Percentiles rank a stretch among this genome's conserved stretches.
Conservation (phyloP, 2,113 vertebrate genomes). For the Paramisgurnus dabryanus region DNA sequence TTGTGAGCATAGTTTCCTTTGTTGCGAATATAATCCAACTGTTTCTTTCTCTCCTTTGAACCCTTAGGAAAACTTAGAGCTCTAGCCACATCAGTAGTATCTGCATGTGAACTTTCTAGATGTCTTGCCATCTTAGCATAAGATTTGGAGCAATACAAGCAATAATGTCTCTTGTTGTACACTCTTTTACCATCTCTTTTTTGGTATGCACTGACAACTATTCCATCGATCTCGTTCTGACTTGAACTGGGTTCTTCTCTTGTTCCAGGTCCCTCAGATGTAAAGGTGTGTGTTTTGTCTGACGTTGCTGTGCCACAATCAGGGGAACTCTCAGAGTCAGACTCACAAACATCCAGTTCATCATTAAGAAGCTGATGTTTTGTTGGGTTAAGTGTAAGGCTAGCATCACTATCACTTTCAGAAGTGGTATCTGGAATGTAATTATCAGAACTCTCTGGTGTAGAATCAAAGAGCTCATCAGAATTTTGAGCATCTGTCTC, state of each 20-base stretch:
- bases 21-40: slow-evolving; percentile 48
- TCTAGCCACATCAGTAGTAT: slow-evolving; percentile 45
- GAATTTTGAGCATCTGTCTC: slow-evolving; percentile 10
- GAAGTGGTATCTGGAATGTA: slow-evolving; percentile 28
- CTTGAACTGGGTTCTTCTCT: slow-evolving; percentile 43
- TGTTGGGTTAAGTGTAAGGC: slow-evolving; percentile 1
- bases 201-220: slow-evolving; percentile 40
- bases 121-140: slow-evolving; percentile 50
- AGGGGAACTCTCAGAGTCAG: not conserved
- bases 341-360: not conserved
- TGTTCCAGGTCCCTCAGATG: not conserved
- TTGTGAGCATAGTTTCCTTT: slow-evolving; percentile 57
- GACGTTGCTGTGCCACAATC: not conserved
- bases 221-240: slow-evolving; percentile 5
- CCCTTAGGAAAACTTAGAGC: slow-evolving; percentile 51
- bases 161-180: slow-evolving; percentile 42
- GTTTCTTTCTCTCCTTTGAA: slow-evolving; percentile 51
- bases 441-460: slow-evolving; percentile 21
- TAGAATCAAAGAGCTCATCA: slow-evolving; percentile 25
- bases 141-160: slow-evolving; percentile 31
- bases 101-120: slow-evolving; percentile 33
- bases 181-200: slow-evolving; percentile 48
- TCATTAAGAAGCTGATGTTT: slow-evolving; percentile 2
- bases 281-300: not conserved
- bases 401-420: slow-evolving; percentile 44